A percentile compares a stretch with the other conserved stretches of the same genome.
phyloP scores from a whole-genome alignment of 2,888 invertebrate genomes.

The Himalopsyche anomala region DNA sequence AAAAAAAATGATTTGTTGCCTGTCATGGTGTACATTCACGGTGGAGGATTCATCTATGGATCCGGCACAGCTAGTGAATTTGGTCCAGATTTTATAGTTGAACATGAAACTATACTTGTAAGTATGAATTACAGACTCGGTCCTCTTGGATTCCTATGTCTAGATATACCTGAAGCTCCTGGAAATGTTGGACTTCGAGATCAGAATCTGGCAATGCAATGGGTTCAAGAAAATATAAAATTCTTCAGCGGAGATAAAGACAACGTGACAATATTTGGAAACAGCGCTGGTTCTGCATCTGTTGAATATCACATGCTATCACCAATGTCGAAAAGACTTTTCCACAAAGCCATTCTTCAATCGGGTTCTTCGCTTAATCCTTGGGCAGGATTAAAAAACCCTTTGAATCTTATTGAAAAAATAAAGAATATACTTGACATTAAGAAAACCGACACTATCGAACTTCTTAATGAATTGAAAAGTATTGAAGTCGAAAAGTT shows the following conservation, averaged over 20 bases:
- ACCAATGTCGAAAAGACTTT: slow-evolving; percentile 57
- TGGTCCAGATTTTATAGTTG: slow-evolving; percentile 67
- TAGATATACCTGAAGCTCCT: slow-evolving; percentile 57
- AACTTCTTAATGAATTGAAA: slow-evolving; percentile 41
- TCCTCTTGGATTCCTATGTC: slow-evolving; percentile 66
- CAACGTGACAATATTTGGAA: slow-evolving; percentile 61
- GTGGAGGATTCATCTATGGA: slow-evolving; percentile 67
- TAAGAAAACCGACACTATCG: neutral
- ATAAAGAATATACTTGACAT: slow-evolving; percentile 17
- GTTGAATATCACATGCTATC: slow-evolving; percentile 59
- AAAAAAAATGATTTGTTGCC: slow-evolving; percentile 10
- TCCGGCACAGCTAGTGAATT: slow-evolving; percentile 62
- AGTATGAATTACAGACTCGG: slow-evolving; percentile 68
- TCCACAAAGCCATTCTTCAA: slow-evolving; percentile 59
- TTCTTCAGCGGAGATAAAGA: slow-evolving; percentile 58
- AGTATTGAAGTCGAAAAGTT: slow-evolving; percentile 67
- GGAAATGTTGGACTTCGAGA: slow-evolving; percentile 62
- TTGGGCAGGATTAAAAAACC: slow-evolving; percentile 68
- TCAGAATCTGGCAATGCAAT: slow-evolving; percentile 60
- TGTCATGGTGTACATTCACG: slow-evolving; percentile 66
- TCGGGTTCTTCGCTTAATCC: slow-evolving; percentile 58
- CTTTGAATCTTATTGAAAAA: slow-evolving; percentile 39
- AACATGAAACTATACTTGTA: slow-evolving; percentile 66
- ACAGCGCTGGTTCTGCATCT: slow-evolving; percentile 61
- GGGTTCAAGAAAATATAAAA: slow-evolving; percentile 60